A percentile compares a stretch with the other conserved stretches of the same genome.
Evolutionary conservation across 2,888 invertebrate species (phyloP).

Genomic region (Blera fallax): DNA sequence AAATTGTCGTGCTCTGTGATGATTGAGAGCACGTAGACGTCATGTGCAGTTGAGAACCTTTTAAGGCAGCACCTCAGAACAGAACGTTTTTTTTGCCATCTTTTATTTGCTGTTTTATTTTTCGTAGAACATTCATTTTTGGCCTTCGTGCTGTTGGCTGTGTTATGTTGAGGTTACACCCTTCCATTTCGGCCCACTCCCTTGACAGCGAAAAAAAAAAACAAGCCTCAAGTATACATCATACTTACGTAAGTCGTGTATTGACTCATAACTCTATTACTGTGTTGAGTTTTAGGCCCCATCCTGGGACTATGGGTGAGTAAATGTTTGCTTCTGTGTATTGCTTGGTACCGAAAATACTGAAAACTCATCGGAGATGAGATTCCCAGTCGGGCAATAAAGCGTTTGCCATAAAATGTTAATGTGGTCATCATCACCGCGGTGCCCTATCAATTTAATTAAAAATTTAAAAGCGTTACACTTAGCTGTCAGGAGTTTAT

Average conservation of each 20-base stretch:
- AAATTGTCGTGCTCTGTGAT: constrained; percentile 9
- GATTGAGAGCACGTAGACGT: constrained; percentile 33
- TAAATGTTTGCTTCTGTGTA: constrained; percentile 22
- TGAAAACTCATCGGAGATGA: constrained; percentile 22
- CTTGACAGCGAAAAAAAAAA: background rate
- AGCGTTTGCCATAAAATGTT: constrained; percentile 42
- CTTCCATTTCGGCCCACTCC: constrained; percentile 11
- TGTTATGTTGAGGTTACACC: constrained; percentile 29
- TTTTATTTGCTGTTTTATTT: background rate
- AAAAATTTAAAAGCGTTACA: constrained; percentile 11
- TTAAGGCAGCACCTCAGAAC: background rate
- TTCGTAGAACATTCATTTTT: background rate
- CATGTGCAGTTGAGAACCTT: constrained; percentile 29
- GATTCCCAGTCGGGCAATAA: constrained; percentile 51
- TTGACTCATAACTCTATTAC: constrained; percentile 65
- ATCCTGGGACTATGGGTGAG: background rate
- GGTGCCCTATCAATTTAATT: constrained; percentile 45
- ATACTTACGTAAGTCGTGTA: constrained; percentile 58
- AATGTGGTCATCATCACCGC: constrained; percentile 45
- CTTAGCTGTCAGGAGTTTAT: background rate
- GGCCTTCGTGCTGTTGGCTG: constrained; percentile 29
- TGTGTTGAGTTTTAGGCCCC: constrained; percentile 39
- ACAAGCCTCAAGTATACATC: background rate
- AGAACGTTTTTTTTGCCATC: background rate
- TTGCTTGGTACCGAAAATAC: constrained; percentile 31